Base-by-base conservation (phyloP, 2,113 vertebrate genomes). In the Menidia beryllina region DNA sequence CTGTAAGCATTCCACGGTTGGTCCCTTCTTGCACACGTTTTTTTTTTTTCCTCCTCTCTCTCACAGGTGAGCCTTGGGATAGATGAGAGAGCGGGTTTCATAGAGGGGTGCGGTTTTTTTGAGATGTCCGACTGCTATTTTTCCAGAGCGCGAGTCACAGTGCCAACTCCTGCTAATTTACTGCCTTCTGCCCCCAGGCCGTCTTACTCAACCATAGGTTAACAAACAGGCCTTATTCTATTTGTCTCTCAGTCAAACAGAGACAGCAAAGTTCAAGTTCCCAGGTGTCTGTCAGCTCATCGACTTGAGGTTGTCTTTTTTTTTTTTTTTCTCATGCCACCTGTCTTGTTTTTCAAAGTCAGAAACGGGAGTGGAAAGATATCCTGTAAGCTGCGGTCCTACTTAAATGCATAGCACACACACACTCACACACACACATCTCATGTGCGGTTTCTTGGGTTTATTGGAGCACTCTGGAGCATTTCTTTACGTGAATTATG, bases 141-240 rank as follows among this genome's bases (percentile, higher is more conserved):
- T 59, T n/a, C n/a, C n/a, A n/a, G n/a, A 81, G 70, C 73, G 72
- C 69, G 73, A 65, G 81, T 87, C 74, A 69, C 68, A 20, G 59
- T 79, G 89, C 86, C 91, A 89, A 86, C 65, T 79, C 76, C 86
- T 72, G 62, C 52, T 90, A 78, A 91, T 90, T 91, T 84, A 91
- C 82, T 53, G 81, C 75, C 71, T 74, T 74, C 55, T 57, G 59
- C 78, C 86, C 82, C 36, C 55, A 50, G 89, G 91, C 84, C 57
- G n/a, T 80, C 67, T 86, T 88, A 83, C 77, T 84, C 88, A 91
- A 91, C 82, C 79, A 60, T 30, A 85, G 77, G 74, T 83, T 82
- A 86, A 77, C 82, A 85, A 90, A 90, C 85, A 88, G 77, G 79
- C 79, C 79, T 59, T 15, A 2, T 58, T 79, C 20, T 79, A 25